A percentile compares a stretch with the other conserved stretches of the same genome.
phyloP scores from a whole-genome alignment of 1,140 invertebrate species.

The Euglossa dilemma region DNA sequence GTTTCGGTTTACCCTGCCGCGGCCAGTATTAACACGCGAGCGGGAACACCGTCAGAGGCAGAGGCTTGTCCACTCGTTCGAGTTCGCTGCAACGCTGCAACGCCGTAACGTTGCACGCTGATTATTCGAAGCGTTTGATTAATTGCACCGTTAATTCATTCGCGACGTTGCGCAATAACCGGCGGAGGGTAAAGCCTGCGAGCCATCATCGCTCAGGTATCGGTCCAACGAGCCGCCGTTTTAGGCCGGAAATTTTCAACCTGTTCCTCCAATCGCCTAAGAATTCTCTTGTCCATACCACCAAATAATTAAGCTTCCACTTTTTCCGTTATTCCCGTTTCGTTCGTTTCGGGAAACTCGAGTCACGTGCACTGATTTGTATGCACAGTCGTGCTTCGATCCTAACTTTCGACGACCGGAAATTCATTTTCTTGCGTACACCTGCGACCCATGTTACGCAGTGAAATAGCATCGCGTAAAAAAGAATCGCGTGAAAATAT shows the following conservation, averaged over 20 bases:
- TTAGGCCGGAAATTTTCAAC: not conserved
- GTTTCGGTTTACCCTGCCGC: constrained; percentile 28
- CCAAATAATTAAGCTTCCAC: too few species aligned
- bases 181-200: constrained; percentile 4
- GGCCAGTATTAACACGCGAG: constrained; percentile 22
- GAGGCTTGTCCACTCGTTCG: constrained; percentile 16
- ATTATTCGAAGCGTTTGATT: constrained; percentile 58
- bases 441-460: too few species aligned
- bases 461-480: too few species aligned
- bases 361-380: too few species aligned
- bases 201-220: not conserved
- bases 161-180: constrained; percentile 40
- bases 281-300: not conserved
- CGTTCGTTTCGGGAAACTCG: too few species aligned
- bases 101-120: constrained; percentile 25
- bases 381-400: too few species aligned
- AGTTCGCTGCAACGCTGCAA: not conserved
- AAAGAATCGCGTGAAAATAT: too few species aligned
- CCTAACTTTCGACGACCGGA: too few species aligned
- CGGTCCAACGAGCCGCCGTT: not conserved
- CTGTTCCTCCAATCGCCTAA: too few species aligned
- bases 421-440: too few species aligned
- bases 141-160: constrained; percentile 59
- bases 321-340: too few species aligned
- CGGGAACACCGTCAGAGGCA: not conserved